These are phyloP conservation scores for Conus betulinus DNA, from an alignment of 1,140 invertebrate genomes.

Conservation along the genomic window DNA sequence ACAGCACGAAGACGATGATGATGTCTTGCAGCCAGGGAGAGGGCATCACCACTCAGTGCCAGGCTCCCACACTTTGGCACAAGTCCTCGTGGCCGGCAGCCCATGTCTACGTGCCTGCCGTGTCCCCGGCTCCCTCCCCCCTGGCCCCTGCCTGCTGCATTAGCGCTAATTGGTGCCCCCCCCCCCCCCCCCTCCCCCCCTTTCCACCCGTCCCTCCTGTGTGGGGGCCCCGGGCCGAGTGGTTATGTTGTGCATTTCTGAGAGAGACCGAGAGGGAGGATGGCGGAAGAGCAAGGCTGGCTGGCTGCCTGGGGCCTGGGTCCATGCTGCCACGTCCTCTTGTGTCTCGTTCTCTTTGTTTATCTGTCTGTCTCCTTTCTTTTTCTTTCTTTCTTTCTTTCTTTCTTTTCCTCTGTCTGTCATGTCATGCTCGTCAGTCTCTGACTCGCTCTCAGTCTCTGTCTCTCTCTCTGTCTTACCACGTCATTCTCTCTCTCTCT, in stretches of 20 bases:
- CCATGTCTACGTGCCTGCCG: constrained; percentile 14
- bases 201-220: neutral
- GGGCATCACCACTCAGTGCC: neutral
- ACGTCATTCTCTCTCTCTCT: neutral
- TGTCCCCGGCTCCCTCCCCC: neutral
- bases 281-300: constrained; percentile 30
- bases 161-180: constrained; percentile 34
- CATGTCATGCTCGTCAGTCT: neutral
- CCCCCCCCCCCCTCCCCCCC: too few species aligned
- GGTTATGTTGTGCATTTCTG: constrained; percentile 33
- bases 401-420: neutral
- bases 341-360: neutral
- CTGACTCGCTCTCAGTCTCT: neutral
- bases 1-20: too few species aligned
- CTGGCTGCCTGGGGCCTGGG: neutral
- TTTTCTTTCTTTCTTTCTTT: too few species aligned
- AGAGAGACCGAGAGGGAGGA: constrained; percentile 7
- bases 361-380: neutral
- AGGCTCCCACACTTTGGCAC: neutral
- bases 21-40: too few species aligned
- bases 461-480: too few species aligned
- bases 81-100: neutral
- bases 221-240: constrained; percentile 11
- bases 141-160: constrained; percentile 17
- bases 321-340: neutral